Evolutionary conservation across 1,140 invertebrate species (phyloP), one percentile per base, ranked within the genome.

Genomic region (Nylanderia fulva): DNA sequence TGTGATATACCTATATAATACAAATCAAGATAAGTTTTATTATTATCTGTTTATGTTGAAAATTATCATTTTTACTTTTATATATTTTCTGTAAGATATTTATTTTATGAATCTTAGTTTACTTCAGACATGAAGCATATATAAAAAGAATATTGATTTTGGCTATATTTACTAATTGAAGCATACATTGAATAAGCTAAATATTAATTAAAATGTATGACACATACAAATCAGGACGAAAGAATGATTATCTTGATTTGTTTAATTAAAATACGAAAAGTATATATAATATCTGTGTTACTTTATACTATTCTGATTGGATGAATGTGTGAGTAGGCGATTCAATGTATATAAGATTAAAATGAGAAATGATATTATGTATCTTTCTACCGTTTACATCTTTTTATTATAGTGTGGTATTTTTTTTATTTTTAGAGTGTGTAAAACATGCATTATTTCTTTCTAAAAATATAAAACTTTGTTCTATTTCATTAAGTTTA

Each of bases 191-290:
- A 75, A 75, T 39, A 29, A 76, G 24, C n/a, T 45, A 29, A 33
- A 64, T 27, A 21, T 27, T 39, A 39, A 39, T 0, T 66, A 13
- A 63, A 9, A 29, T 42, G 42, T 6, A 27, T 42, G 5, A 52
- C 2, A 61, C 15, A 61, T 61, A 15, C 13, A 61, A 33, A 36
- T 39, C 60, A 75, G 4, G 45, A 77, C 15, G 33, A 68, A 11
- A 54, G 0, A 69, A 33, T 52, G 18, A 54, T 66, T 54, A 21
- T 80, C 66, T 71, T 80, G 77, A 71, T 80, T 80, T 80, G 48
- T 71, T 80, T 42, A 68, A 29, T 21, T 69, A 42, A 29, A 18
- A 7, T 15, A 21, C 56, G 29, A 56, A 80, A 42, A 80, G 29
- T 48, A 0, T 79, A 77, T 33, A n/a, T n/a, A n/a, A 58, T 58